Percentiles rank a stretch among this genome's conserved stretches.
Evolutionary conservation across 2,113 vertebrate species (phyloP).

Genomic region (Xenus cinereus): DNA sequence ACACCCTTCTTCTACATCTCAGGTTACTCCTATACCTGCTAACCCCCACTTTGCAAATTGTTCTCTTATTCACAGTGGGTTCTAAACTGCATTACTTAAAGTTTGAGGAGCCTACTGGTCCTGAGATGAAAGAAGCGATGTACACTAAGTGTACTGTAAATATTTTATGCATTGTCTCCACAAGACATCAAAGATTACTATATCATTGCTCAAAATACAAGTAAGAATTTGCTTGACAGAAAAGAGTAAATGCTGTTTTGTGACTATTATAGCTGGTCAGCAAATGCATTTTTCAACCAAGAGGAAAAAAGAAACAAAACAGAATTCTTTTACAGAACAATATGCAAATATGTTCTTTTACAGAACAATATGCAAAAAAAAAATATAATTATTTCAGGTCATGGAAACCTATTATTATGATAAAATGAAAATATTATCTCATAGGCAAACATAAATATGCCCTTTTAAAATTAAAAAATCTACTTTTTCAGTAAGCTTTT

Average conservation of each 20-base stretch:
- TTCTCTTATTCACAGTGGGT: neutral
- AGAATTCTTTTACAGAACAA: neutral
- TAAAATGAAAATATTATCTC: neutral
- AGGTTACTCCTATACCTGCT: neutral
- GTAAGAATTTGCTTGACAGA: neutral
- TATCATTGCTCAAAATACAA: neutral
- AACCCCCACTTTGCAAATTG: neutral
- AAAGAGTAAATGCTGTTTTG: neutral
- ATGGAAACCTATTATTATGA: neutral
- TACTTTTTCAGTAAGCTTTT: neutral
- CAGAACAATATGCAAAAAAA: accelerated
- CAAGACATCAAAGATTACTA: neutral
- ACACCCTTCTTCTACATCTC: neutral
- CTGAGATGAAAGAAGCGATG: neutral
- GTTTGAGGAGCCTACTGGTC: neutral
- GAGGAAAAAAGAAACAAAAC: neutral
- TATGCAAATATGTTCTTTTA: neutral
- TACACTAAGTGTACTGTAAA: constrained; percentile 11
- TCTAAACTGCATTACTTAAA: neutral
- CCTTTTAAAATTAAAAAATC: neutral
- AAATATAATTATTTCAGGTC: neutral
- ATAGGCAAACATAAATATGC: neutral
- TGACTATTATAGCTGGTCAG: neutral
- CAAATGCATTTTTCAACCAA: neutral
- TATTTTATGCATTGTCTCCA: neutral